Conservation (phyloP, 2,888 invertebrate genomes). For the Himalopsyche japonica region DNA sequence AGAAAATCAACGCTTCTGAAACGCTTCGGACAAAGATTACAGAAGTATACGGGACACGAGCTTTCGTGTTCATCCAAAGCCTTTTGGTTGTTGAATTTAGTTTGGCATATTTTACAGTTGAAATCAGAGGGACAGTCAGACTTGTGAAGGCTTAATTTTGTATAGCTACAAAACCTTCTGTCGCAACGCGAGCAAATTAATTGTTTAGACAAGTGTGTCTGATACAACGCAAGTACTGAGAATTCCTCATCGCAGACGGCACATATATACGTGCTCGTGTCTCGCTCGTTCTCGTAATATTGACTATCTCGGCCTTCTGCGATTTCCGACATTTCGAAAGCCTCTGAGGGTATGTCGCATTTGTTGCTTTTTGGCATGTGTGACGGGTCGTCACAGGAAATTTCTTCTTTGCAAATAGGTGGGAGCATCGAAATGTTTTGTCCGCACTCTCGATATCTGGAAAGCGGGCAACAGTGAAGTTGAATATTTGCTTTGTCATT, state of each 20-base stretch:
- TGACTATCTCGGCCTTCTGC: too few relatives aligned
- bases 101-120: constrained; percentile 8
- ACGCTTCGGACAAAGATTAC: constrained; percentile 18
- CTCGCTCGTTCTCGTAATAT: too few relatives aligned
- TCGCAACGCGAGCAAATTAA: constrained; percentile 9
- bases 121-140: neutral
- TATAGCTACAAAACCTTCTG: constrained; percentile 8
- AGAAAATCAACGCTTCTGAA: constrained; percentile 11
- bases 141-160: neutral
- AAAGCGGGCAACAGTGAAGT: constrained; percentile 28
- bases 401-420: neutral
- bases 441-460: constrained; percentile 30
- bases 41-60: constrained; percentile 12
- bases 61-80: neutral
- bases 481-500: constrained; percentile 13
- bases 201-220: neutral
- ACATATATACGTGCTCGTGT: neutral
- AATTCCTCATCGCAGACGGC: neutral
- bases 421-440: neutral
- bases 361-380: neutral
- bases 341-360: neutral
- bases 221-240: neutral
- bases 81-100: neutral
- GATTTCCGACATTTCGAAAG: neutral
- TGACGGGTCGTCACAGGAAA: neutral